Percentiles rank a stretch among this genome's conserved stretches.
These are phyloP conservation scores for Zaprionus inermis DNA, from an alignment of 1,140 invertebrate genomes.

Conservation along the genomic window DNA sequence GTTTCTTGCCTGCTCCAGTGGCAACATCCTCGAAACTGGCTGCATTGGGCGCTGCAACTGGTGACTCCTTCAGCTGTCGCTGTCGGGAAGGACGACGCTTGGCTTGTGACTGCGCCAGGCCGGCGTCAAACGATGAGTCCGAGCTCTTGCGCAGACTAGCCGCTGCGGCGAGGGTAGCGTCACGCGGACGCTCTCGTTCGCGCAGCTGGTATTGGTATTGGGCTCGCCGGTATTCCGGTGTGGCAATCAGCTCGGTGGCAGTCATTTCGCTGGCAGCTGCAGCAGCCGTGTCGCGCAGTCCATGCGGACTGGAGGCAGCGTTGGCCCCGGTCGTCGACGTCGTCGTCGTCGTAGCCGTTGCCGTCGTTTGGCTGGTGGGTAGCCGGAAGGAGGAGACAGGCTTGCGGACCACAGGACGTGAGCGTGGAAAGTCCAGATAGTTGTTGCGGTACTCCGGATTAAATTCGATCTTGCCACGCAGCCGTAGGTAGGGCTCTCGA, in stretches of 20 bases:
- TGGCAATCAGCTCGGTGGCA: constrained; percentile 62
- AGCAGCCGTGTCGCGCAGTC: constrained; percentile 3
- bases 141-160: constrained; percentile 59
- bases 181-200: constrained; percentile 48
- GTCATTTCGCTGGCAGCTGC: constrained; percentile 36
- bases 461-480: constrained; percentile 82
- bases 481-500: constrained; percentile 70
- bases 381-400: constrained; percentile 77
- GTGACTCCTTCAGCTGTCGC: constrained; percentile 45
- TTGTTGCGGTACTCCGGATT: constrained; percentile 83
- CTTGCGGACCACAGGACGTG: constrained; percentile 75
- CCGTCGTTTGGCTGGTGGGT: constrained; percentile 45
- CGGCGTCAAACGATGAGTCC: constrained; percentile 59
- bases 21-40: constrained; percentile 62
- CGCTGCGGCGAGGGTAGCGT: constrained; percentile 12
- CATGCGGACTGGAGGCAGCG: constrained; percentile 24
- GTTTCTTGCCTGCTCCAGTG: constrained; percentile 51
- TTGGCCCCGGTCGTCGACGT: constrained; percentile 22
- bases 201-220: constrained; percentile 77
- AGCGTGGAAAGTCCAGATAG: constrained; percentile 77
- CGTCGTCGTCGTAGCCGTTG: constrained; percentile 9
- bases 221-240: constrained; percentile 77
- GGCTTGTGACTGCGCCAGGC: constrained; percentile 23
- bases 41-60: constrained; percentile 5
- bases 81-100: constrained; percentile 63